phyloP scores from a whole-genome alignment of 2,888 invertebrate genomes.

The Pristionchus mayeri region DNA sequence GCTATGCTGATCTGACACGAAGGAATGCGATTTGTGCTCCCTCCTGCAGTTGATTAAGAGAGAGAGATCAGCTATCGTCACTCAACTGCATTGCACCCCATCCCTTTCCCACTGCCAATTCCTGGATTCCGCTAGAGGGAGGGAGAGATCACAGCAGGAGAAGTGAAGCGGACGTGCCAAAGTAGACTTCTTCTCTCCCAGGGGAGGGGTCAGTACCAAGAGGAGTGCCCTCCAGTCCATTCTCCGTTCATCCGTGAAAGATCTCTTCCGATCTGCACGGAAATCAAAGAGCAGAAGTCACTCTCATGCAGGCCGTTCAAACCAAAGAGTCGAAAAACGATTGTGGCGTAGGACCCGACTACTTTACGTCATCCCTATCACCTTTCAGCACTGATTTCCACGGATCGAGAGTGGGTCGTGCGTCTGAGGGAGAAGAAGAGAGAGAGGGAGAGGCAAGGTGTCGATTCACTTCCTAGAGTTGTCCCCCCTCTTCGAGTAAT shows the following conservation, averaged over 20 bases:
- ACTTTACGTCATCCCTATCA: not conserved
- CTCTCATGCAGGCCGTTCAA: not conserved
- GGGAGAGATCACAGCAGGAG: too few species aligned
- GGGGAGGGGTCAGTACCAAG: not conserved
- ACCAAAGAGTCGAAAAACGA: not conserved
- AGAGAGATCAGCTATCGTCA: not conserved
- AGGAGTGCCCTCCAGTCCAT: not conserved
- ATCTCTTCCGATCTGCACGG: not conserved
- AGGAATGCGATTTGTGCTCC: constrained; percentile 25
- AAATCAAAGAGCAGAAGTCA: not conserved
- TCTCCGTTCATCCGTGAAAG: not conserved
- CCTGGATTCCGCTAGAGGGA: too few species aligned
- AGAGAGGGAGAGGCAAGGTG: not conserved
- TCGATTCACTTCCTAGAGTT: constrained; percentile 33
- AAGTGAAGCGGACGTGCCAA: not conserved
- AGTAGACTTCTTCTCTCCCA: not conserved
- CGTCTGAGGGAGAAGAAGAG: not conserved
- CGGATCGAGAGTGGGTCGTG: constrained; percentile 17
- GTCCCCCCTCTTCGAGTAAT: not conserved
- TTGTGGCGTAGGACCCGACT: not conserved
- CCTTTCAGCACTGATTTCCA: constrained; percentile 37
- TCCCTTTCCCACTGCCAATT: too few species aligned
- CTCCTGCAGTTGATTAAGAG: not conserved
- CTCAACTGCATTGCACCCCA: too few species aligned
- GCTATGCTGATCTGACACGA: constrained; percentile 6